phyloP scores from a whole-genome alignment of 2,888 invertebrate species.

The Allygus modestus region DNA sequence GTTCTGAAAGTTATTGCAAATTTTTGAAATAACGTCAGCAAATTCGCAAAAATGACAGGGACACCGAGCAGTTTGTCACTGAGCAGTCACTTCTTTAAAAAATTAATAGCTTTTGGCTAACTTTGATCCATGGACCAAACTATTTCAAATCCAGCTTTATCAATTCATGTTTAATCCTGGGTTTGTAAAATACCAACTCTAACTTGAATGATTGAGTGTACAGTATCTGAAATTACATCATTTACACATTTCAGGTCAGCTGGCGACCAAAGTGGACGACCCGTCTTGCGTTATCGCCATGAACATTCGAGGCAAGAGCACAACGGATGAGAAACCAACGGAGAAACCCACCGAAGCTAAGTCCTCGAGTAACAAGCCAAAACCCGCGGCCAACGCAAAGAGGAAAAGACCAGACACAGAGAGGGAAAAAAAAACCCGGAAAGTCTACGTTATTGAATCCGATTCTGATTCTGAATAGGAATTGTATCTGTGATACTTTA shows the following conservation, averaged over 20 bases:
- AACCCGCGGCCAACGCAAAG: not conserved
- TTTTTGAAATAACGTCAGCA: too few relatives aligned
- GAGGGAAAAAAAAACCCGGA: slow-evolving; percentile 12
- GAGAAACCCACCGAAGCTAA: not conserved
- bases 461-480: slow-evolving; percentile 58
- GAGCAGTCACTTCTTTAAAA: too few relatives aligned
- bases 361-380: not conserved
- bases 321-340: not conserved
- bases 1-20: too few relatives aligned
- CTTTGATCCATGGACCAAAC: too few relatives aligned
- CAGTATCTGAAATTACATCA: too few relatives aligned
- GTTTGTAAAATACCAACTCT: too few relatives aligned
- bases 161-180: too few relatives aligned
- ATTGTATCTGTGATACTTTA: slow-evolving; percentile 24
- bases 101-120: too few relatives aligned
- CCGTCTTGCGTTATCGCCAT: slow-evolving; percentile 58
- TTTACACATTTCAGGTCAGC: slow-evolving; percentile 45
- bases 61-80: too few relatives aligned
- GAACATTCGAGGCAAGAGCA: slow-evolving; percentile 57
- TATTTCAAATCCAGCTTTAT: too few relatives aligned
- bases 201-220: too few relatives aligned
- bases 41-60: too few relatives aligned
- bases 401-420: slow-evolving; percentile 28
- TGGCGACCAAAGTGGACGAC: slow-evolving; percentile 55
- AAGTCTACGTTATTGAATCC: slow-evolving; percentile 51